Percentiles rank a stretch among this genome's conserved stretches.
phyloP scores from a whole-genome alignment of 2,888 invertebrate species.

The Drosophila paucipuncta region DNA sequence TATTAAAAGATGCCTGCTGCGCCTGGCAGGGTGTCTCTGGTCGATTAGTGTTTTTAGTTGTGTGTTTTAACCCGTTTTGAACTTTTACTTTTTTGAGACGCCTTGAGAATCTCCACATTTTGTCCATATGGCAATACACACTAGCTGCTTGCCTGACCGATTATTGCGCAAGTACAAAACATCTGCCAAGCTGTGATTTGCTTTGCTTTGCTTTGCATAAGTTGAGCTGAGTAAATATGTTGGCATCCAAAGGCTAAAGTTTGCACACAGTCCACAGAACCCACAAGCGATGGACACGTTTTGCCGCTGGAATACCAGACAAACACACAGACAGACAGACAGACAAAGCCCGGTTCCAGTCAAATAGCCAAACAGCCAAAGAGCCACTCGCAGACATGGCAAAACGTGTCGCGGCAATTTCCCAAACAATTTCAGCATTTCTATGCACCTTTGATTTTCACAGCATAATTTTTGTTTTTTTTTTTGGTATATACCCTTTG shows the following conservation, averaged over 20 bases:
- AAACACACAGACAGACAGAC: slow-evolving; percentile 35
- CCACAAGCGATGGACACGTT: slow-evolving; percentile 37
- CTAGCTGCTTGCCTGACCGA: slow-evolving; percentile 28
- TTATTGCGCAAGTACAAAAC: slow-evolving; percentile 61
- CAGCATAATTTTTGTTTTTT: slow-evolving; percentile 46
- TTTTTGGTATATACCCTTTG: slow-evolving; percentile 5
- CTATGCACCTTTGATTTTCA: slow-evolving; percentile 60
- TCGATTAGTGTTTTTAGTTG: slow-evolving; percentile 27
- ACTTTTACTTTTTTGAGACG: slow-evolving; percentile 67
- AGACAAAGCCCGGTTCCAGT: slow-evolving; percentile 21
- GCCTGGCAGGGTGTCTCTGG: slow-evolving; percentile 33
- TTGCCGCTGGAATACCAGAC: slow-evolving; percentile 36
- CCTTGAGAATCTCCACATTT: slow-evolving; percentile 59
- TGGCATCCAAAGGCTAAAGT: slow-evolving; percentile 78
- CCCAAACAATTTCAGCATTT: slow-evolving; percentile 75
- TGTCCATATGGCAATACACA: slow-evolving; percentile 28
- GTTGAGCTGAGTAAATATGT: slow-evolving; percentile 42
- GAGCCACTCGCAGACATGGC: slow-evolving; percentile 44
- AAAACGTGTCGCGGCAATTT: slow-evolving; percentile 77
- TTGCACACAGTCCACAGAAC: slow-evolving; percentile 59
- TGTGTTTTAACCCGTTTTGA: slow-evolving; percentile 33
- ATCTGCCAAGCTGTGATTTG: slow-evolving; percentile 8
- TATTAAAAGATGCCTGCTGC: slow-evolving; percentile 37
- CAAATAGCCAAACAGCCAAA: slow-evolving; percentile 17
- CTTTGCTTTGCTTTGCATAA: slow-evolving; percentile 64